Conservation (phyloP, 1,140 invertebrate genomes). For the Aleiodes sp. region DNA sequence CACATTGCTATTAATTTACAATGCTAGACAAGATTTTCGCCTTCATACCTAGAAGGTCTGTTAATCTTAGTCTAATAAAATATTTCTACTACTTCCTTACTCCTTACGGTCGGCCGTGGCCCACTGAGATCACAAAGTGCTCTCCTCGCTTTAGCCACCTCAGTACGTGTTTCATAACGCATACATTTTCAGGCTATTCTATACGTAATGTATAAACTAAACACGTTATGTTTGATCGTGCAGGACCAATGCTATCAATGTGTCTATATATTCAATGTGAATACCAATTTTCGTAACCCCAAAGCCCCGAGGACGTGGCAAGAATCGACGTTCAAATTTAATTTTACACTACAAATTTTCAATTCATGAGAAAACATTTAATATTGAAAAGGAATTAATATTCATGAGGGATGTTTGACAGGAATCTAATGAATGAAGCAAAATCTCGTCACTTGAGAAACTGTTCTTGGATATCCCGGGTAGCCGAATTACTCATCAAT, state of each 20-base stretch:
- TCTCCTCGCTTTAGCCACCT: conserved; percentile 21
- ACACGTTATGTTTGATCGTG: not conserved
- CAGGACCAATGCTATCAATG: not conserved
- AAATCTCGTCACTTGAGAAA: too few relatives aligned
- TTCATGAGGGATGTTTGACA: too few relatives aligned
- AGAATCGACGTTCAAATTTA: conserved; percentile 28
- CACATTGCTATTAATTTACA: not conserved
- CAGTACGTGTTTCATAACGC: conserved; percentile 24
- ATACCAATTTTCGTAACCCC: conserved; percentile 26
- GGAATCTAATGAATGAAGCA: too few relatives aligned
- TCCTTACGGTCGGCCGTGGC: conserved; percentile 44
- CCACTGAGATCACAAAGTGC: conserved; percentile 37
- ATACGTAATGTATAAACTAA: conserved; percentile 2
- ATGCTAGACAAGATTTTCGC: too few relatives aligned
- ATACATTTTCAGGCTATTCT: not conserved
- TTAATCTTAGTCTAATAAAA: conserved; percentile 51
- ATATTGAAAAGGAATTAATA: too few relatives aligned
- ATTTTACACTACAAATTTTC: not conserved
- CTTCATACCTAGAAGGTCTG: conserved; percentile 2
- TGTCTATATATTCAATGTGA: not conserved
- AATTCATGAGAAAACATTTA: too few relatives aligned
- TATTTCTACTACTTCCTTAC: conserved; percentile 43
- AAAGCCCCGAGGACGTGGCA: conserved; percentile 18
- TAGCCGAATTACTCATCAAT: too few relatives aligned
- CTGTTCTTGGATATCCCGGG: too few relatives aligned